Evolutionary conservation across 2,888 invertebrate species (phyloP), one percentile per base, ranked within the genome.

Genomic region (Hemithea aestivaria): DNA sequence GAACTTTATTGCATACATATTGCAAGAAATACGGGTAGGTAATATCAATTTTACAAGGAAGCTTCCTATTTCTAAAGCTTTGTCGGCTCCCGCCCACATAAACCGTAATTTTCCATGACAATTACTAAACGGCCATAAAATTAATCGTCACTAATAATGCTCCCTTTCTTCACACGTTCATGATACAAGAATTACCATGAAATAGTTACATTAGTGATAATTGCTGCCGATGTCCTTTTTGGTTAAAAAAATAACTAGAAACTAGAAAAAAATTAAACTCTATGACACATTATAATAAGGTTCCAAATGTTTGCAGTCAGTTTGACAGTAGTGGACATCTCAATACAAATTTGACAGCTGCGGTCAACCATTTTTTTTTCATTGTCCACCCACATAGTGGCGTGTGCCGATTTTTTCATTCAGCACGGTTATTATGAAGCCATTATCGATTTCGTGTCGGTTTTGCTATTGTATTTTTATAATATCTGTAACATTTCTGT

Each of bases 261-360:
- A 12, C 4, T 6, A 16, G 9, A 20, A 22, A 8, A 7, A 69
- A 58, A 51, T 8, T 51, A 0, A 40, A 10, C 55, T 42, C 44
- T 73, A 63, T 9, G 0, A 0, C 0, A 0, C 0, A 0, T 25
- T 1, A 0, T 0, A 0, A 10, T 57, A 66, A 58, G 33, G 44
- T 7, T 20, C 0, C 6, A 5, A 27, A 10, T 22, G 10, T 1
- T 12, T 7, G 50, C 10, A 46, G 30, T 40, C 54, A 39, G 0
- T 37, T 61, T 59, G 68, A 52, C 35, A 26, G 35, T 45, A 54
- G 58, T 59, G 73, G 33, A 82, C 63, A 64, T 74, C 75, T 81
- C 76, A 73, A 82, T 81, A 62, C 57, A 2, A 30, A 45, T 69
- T 72, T 81, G 84, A 82, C 84, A 85, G 83, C 82, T 84, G 83